phyloP scores from a whole-genome alignment of 2,888 invertebrate species.

The Drosophila flavopinicola region DNA sequence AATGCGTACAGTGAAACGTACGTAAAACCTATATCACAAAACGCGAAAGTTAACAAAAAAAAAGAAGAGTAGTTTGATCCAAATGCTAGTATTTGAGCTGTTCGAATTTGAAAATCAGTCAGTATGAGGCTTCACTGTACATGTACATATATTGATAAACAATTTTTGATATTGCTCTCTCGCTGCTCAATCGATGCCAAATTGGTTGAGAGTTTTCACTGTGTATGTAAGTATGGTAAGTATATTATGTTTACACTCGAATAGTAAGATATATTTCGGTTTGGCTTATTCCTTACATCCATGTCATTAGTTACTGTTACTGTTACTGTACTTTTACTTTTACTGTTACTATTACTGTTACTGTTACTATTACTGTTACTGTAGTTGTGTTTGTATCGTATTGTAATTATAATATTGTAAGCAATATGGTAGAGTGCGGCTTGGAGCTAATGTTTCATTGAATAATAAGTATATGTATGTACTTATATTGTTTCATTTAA shows the following conservation, averaged over 20 bases:
- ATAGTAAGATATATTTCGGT: conserved; percentile 22
- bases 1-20: conserved; percentile 15
- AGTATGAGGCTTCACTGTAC: conserved; percentile 11
- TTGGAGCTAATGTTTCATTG: conserved; percentile 78
- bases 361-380: conserved; percentile 20
- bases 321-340: conserved; percentile 60
- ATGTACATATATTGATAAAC: background rate
- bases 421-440: conserved; percentile 71
- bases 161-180: conserved; percentile 3
- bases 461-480: conserved; percentile 61
- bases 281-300: conserved; percentile 35
- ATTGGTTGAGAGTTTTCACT: conserved; percentile 14
- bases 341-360: conserved; percentile 48
- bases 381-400: conserved; percentile 41
- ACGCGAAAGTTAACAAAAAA: background rate
- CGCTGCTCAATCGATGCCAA: conserved; percentile 21
- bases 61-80: background rate
- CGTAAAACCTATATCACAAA: background rate
- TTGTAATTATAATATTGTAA: conserved; percentile 60
- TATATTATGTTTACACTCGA: conserved; percentile 31
- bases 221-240: conserved; percentile 31
- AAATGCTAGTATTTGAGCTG: background rate
- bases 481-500: conserved; percentile 39
- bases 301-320: conserved; percentile 34
- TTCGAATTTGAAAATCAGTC: background rate